Percentiles rank a stretch among this genome's conserved stretches.
These are phyloP conservation scores for Rhinoptilus africanus DNA, from an alignment of 2,113 vertebrate genomes.

Conservation along the genomic window DNA sequence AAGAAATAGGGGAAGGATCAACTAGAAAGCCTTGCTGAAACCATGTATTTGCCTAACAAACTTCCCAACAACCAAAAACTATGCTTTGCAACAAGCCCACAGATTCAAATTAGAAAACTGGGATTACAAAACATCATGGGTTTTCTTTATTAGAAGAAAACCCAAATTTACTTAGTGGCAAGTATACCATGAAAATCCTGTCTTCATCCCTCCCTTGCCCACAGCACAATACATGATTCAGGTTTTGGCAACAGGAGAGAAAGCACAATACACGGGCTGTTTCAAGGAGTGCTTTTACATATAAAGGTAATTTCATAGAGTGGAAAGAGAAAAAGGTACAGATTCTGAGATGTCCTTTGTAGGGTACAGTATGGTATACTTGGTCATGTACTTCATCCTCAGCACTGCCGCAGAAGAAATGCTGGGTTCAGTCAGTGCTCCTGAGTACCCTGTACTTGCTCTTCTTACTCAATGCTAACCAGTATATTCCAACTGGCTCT, in stretches of 20 bases:
- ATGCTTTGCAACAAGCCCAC: background rate
- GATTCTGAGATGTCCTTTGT: background rate
- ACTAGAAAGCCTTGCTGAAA: background rate
- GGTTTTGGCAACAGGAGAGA: background rate
- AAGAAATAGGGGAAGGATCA: background rate
- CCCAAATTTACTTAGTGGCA: background rate
- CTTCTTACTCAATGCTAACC: background rate
- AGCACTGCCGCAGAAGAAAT: background rate
- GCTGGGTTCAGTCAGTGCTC: background rate
- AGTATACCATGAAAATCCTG: background rate
- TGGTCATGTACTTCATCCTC: background rate
- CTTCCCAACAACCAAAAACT: background rate
- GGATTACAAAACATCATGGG: background rate
- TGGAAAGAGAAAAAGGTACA: background rate
- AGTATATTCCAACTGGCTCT: fast-evolving
- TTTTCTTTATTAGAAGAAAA: background rate
- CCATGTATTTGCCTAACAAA: fast-evolving
- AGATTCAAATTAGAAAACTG: background rate
- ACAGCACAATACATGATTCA: fast-evolving
- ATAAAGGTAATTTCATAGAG: too few species aligned
- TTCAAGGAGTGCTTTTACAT: background rate
- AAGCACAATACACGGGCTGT: fast-evolving
- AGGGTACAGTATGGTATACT: background rate
- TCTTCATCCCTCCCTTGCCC: background rate
- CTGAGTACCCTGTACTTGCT: too few species aligned